These are phyloP conservation scores for Tenthredo livida DNA, from an alignment of 2,888 invertebrate genomes.

Conservation along the genomic window DNA sequence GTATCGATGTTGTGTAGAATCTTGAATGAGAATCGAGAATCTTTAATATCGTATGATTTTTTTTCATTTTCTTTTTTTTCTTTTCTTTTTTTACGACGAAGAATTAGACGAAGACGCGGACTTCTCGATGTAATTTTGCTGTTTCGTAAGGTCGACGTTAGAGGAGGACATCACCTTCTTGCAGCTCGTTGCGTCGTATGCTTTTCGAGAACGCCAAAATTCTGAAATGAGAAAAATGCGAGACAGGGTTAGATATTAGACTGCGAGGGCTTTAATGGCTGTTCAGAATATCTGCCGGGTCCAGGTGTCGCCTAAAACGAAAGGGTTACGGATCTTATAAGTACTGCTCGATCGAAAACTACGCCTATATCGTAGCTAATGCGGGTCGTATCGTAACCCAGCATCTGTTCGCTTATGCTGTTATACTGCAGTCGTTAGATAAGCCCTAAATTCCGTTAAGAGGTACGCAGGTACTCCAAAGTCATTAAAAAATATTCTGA, in stretches of 20 bases:
- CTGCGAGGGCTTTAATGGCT: neutral
- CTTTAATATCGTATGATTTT: neutral
- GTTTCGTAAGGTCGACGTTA: neutral
- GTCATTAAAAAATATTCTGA: neutral
- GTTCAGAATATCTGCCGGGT: neutral
- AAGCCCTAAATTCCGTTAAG: neutral
- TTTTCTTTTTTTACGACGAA: neutral
- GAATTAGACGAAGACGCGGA: neutral
- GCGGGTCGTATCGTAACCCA: slow-evolving; percentile 36
- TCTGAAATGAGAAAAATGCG: slow-evolving; percentile 67
- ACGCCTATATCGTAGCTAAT: neutral
- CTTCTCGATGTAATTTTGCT: slow-evolving; percentile 20
- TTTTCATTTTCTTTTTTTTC: too few relatives aligned
- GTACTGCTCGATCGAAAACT: neutral
- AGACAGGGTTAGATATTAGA: slow-evolving; percentile 2
- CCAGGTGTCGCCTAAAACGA: neutral
- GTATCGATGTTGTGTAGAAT: neutral
- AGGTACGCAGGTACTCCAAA: neutral
- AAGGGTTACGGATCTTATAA: neutral
- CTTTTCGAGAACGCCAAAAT: slow-evolving; percentile 73
- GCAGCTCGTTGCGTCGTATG: slow-evolving; percentile 66
- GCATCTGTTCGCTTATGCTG: neutral
- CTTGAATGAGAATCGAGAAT: neutral
- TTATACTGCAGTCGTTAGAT: neutral
- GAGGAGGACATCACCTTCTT: slow-evolving; percentile 57